Base-by-base conservation (phyloP, 2,113 vertebrate genomes). In the Acinonyx jubatus region DNA sequence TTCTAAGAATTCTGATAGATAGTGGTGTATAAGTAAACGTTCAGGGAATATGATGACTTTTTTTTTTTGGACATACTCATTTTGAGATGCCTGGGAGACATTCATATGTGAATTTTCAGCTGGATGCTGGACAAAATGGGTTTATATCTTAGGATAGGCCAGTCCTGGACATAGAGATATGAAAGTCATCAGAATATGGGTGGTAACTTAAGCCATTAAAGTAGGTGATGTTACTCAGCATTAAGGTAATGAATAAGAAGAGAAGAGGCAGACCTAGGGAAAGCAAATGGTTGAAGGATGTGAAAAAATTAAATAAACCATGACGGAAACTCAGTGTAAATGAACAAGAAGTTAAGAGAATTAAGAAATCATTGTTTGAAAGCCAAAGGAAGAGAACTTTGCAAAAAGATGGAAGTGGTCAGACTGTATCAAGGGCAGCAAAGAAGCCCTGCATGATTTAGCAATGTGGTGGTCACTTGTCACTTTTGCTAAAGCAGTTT, bases 281-380 rank as follows among this genome's bases (percentile, higher is more conserved):
- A 84, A 68, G 25, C 14, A 69, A 80, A 71, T 11, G 85, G 31
- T 69, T 45, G 78, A 79, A 76, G 38, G 16, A 61, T 57, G 2
- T 68, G 10, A 13, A 76, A 12, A 55, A 27, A 85, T 38, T 31
- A 83, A 83, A 95, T 31, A 91, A 95, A 41, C 8, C 19, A 68
- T 68, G 52, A 50, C 36, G 19, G 31, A 88, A 52, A 89, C 16
- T 73, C 52, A 16, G 8, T 81, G 38, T 63, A 25, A 73, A 94
- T 50, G 3, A 8, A 38, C 5, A 25, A 10, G 63, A 23, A 89
- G 10, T 61, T 73, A 61, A 89, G 38, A 48, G 8, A 89, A 63
- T 31, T 31, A 94, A 89, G 55, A 94, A 80, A 73, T 33, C 36
- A 52, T 94, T 68, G 38, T n/a, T 82, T 89, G 71, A 36, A 95